These are phyloP conservation scores for Ameiurus melas DNA, from an alignment of 2,113 vertebrate genomes.

Conservation along the genomic window DNA sequence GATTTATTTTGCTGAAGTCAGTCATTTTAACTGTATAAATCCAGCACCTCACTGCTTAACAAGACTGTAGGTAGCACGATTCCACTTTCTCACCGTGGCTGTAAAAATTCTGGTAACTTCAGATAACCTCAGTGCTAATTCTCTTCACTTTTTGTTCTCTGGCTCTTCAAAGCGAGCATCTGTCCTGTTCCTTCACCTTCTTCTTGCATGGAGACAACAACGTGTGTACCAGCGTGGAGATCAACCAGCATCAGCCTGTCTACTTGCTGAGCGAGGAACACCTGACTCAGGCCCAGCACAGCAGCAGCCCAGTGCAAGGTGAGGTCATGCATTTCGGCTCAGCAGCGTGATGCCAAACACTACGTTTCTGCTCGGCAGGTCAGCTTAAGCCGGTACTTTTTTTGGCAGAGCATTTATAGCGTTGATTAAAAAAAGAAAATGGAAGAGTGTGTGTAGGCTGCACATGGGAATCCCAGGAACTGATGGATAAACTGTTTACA, in stretches of 20 bases:
- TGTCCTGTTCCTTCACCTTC: conserved; percentile 98
- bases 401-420: not conserved
- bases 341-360: not conserved
- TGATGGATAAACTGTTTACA: not conserved
- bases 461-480: not conserved
- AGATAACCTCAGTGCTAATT: not conserved
- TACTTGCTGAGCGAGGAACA: conserved; percentile 97
- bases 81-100: not conserved
- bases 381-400: not conserved
- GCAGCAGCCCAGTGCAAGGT: conserved; percentile 96
- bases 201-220: conserved; percentile 98
- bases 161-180: conserved; percentile 82
- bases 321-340: not conserved
- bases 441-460: not conserved
- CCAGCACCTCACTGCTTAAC: not conserved
- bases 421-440: not conserved
- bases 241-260: conserved; percentile 97
- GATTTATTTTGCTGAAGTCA: not conserved
- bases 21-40: not conserved
- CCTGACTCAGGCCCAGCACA: conserved; percentile 91
- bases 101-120: not conserved
- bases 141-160: conserved; percentile 27
- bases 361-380: not conserved
- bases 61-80: not conserved
- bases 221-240: conserved; percentile 98